phyloP scores from a whole-genome alignment of 1,140 invertebrate species.

The Antheraea mylitta region DNA sequence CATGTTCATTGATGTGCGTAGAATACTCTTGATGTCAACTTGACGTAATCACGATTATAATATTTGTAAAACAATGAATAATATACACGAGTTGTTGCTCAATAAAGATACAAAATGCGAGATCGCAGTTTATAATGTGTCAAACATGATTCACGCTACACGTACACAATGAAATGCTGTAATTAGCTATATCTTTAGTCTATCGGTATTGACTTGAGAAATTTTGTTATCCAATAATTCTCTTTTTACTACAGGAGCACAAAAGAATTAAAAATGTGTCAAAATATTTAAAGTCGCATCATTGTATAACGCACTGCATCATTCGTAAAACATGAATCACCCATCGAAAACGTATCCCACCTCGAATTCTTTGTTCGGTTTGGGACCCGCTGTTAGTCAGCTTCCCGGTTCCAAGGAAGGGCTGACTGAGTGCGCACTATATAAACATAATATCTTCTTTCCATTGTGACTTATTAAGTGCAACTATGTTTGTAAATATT shows the following conservation, averaged over 20 bases:
- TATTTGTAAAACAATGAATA: too few relatives aligned
- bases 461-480: not conserved
- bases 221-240: not conserved
- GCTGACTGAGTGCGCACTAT: not conserved
- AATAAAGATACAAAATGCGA: too few relatives aligned
- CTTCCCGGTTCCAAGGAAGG: slow-evolving; percentile 2
- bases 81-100: too few relatives aligned
- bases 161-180: too few relatives aligned
- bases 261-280: not conserved
- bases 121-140: too few relatives aligned
- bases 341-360: not conserved
- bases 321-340: not conserved
- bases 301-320: not conserved
- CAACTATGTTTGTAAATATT: not conserved
- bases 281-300: not conserved
- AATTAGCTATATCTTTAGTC: too few relatives aligned
- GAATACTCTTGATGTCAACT: too few relatives aligned
- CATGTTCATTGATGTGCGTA: too few relatives aligned
- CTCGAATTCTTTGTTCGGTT: not conserved
- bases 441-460: not conserved
- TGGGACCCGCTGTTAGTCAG: not conserved
- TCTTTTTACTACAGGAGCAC: not conserved
- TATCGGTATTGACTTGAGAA: not conserved
- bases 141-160: not conserved
- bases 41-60: too few relatives aligned